Base-by-base conservation (phyloP, 2,888 invertebrate species). In the Melolontha melolontha region DNA sequence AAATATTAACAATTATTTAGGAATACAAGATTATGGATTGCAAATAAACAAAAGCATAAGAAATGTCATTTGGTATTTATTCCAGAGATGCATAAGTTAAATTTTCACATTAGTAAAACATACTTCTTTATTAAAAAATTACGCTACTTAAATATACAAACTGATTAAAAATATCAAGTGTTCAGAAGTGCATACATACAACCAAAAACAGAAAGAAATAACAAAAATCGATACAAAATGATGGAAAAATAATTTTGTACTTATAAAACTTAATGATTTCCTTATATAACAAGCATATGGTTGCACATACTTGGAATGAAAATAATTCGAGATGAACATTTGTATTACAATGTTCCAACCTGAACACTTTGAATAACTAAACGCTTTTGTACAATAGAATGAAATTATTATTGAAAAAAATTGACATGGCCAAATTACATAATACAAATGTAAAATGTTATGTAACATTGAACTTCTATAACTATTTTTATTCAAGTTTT, bases 401-500 rank as follows among this genome's bases (percentile, higher is more conserved):
- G 22, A 59, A 44, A 59, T 59, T 59, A 44, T 59, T 44, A 59
- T 54, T 54, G 44, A 59, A 59, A 59, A 59, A 59, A 55, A 57
- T 42, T 59, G 59, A 59, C 59, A 59, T 59, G 44, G 17, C 59
- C 59, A 59, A 39, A 67, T 67, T 67, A 67, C 59, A 67, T 50
- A 67, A 67, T 67, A 62, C 67, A 55, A 65, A 55, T 65, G 50
- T 65, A 47, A 54, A 65, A 55, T 55, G 55, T 55, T 55, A 55
- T 55, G n/a, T 55, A 55, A 55, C 55, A 41, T 41, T 55, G 41
- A 51, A 51, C 29, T 29, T n/a, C 51, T 51, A 51, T 22, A 51
- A 41, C 17, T 55, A 55, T 71, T 65, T 47, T 77, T 84, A 91
- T 85, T 91, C 91, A 80, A 92, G 86, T 82, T 91, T 91, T 17